Evolutionary conservation across 2,888 invertebrate genomes (phyloP).

Genomic region (Barypeithes pellucidus): DNA sequence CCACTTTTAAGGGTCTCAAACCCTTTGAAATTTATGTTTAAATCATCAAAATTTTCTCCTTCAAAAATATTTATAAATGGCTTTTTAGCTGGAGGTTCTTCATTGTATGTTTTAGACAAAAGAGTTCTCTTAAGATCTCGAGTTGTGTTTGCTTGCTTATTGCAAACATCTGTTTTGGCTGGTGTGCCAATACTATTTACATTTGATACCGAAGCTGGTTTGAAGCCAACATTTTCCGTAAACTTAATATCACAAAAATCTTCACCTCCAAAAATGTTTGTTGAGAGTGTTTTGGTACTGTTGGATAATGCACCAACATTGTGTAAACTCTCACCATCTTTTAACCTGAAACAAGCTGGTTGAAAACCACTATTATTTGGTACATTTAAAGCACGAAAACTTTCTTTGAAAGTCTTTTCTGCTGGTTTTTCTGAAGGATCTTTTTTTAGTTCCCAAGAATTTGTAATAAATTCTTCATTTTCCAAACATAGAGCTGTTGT

Average conservation of each 20-base stretch:
- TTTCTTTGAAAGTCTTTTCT: too few relatives aligned
- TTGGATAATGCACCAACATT: not conserved
- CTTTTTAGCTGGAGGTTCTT: constrained; percentile 1
- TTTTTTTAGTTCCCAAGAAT: too few relatives aligned
- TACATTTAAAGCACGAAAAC: too few relatives aligned
- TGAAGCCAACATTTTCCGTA: constrained; percentile 24
- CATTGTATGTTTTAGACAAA: not conserved
- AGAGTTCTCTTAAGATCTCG: not conserved
- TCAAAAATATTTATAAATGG: constrained; percentile 39
- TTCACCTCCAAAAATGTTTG: constrained; percentile 44
- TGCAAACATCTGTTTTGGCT: not conserved
- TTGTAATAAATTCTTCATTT: not conserved
- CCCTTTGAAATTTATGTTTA: constrained; percentile 40
- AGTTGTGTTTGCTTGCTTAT: not conserved
- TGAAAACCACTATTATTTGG: too few relatives aligned
- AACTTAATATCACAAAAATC: constrained; percentile 43
- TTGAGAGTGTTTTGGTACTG: not conserved
- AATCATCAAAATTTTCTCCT: constrained; percentile 46
- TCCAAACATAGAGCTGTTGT: constrained; percentile 3
- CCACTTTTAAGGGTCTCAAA: not conserved
- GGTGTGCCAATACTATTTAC: not conserved
- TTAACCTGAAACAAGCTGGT: not conserved
- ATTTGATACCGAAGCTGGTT: constrained; percentile 28
- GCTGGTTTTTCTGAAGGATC: too few relatives aligned
- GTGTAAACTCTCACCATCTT: not conserved